Percentiles rank a stretch among this genome's conserved stretches.
phyloP scores from a whole-genome alignment of 1,140 invertebrate genomes.

The Drosophila punjabiensis region DNA sequence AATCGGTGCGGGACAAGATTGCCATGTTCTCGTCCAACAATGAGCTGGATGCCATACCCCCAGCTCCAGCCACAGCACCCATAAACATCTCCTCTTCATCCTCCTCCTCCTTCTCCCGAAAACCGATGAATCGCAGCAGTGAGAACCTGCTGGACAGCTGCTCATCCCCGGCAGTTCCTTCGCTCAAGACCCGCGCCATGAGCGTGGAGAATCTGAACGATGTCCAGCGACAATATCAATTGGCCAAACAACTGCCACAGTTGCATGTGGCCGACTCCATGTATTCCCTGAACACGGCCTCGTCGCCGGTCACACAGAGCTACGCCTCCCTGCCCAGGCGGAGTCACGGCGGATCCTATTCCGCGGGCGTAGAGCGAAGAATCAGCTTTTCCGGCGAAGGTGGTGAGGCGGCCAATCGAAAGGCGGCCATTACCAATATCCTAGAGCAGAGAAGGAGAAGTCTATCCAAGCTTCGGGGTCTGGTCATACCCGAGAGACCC shows the following conservation, averaged over 20 bases:
- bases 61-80: conserved; percentile 24
- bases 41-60: conserved; percentile 64
- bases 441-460: conserved; percentile 92
- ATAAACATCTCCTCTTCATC: conserved; percentile 21
- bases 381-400: conserved; percentile 86
- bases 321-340: conserved; percentile 83
- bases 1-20: conserved; percentile 94
- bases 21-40: conserved; percentile 91
- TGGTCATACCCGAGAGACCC: conserved; percentile 93
- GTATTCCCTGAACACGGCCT: conserved; percentile 75
- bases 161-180: conserved; percentile 33
- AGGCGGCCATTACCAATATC: conserved; percentile 83
- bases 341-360: conserved; percentile 64
- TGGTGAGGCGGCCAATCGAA: conserved; percentile 73
- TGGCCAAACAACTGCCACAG: conserved; percentile 75
- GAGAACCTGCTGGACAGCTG: conserved; percentile 86
- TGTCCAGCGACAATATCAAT: conserved; percentile 75
- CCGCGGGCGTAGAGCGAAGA: conserved; percentile 85
- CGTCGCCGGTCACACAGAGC: conserved; percentile 35
- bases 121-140: conserved; percentile 86
- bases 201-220: conserved; percentile 84
- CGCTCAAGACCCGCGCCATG: conserved; percentile 80
- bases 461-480: conserved; percentile 92
- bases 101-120: conserved; percentile 41
- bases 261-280: conserved; percentile 76